Percentiles rank a stretch among this genome's conserved stretches.
Conservation (phyloP, 2,888 invertebrate species). For the Nasonovia ribisnigri region DNA sequence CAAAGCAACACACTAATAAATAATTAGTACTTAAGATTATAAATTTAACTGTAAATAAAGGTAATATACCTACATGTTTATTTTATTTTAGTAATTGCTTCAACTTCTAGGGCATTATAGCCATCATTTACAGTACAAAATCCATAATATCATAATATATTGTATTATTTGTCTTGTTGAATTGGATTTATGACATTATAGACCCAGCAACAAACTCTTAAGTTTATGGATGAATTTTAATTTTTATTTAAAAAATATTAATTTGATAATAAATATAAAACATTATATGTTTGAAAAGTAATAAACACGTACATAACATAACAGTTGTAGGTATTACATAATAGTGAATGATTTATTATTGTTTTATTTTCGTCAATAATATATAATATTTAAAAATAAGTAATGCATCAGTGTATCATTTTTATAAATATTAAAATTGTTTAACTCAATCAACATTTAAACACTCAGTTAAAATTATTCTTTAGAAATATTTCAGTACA, state of each 20-base stretch:
- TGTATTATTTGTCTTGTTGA: background rate
- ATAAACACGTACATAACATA: background rate
- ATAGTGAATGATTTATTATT: background rate
- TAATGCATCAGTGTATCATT: background rate
- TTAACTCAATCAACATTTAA: no score
- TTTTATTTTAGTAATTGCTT: background rate
- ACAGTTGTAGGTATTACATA: background rate
- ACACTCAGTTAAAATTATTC: background rate
- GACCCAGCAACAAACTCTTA: background rate
- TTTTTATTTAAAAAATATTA: background rate
- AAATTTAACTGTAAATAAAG: background rate
- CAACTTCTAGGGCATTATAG: background rate
- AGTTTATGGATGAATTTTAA: background rate
- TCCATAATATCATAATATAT: background rate
- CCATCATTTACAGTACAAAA: background rate
- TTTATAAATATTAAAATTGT: background rate
- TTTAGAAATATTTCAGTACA: background rate
- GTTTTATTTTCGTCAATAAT: background rate
- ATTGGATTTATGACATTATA: background rate
- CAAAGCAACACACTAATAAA: background rate
- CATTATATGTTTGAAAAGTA: background rate
- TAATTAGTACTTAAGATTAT: background rate
- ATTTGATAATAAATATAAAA: background rate
- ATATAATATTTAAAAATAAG: background rate
- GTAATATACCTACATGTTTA: background rate